Conservation (phyloP, 2,888 invertebrate species). For the Scaptomyza reducta region DNA sequence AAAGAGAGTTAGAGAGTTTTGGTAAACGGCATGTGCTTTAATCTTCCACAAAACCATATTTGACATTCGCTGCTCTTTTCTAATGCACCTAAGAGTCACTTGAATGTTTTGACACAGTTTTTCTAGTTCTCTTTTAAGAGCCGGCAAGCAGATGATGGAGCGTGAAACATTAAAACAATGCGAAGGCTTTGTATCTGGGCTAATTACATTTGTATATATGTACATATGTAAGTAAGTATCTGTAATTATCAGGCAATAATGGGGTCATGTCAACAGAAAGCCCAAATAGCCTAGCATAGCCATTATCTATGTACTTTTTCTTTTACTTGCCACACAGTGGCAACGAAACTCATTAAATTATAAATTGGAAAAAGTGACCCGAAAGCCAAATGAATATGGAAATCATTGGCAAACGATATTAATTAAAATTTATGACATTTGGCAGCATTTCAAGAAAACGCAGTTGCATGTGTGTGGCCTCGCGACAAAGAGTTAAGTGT, state of each 20-base stretch:
- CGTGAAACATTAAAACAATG: slow-evolving; percentile 52
- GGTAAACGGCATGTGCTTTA: slow-evolving; percentile 14
- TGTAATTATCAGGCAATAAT: slow-evolving; percentile 73
- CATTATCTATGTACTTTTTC: slow-evolving; percentile 56
- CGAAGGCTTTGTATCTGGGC: slow-evolving; percentile 62
- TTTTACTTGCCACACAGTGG: slow-evolving; percentile 29
- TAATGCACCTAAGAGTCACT: slow-evolving; percentile 53
- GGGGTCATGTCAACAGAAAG: slow-evolving; percentile 72
- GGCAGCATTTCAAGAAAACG: slow-evolving; percentile 51
- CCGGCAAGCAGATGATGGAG: slow-evolving; percentile 15
- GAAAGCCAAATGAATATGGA: slow-evolving; percentile 53
- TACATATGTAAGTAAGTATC: slow-evolving; percentile 51
- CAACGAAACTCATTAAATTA: slow-evolving; percentile 64
- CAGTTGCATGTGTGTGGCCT: slow-evolving; percentile 49
- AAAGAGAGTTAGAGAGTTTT: background rate
- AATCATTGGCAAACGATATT: slow-evolving; percentile 67
- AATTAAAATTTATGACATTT: slow-evolving; percentile 73
- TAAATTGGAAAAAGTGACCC: slow-evolving; percentile 52
- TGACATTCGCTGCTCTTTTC: slow-evolving; percentile 25
- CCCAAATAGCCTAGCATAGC: slow-evolving; percentile 37
- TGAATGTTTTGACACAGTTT: slow-evolving; percentile 62
- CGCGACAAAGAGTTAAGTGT: slow-evolving; percentile 11
- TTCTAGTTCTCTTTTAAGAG: slow-evolving; percentile 26
- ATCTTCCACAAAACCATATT: slow-evolving; percentile 27
- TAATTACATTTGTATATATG: slow-evolving; percentile 51